Evolutionary conservation across 2,113 vertebrate species (phyloP).

Genomic region (Caracal caracal): DNA sequence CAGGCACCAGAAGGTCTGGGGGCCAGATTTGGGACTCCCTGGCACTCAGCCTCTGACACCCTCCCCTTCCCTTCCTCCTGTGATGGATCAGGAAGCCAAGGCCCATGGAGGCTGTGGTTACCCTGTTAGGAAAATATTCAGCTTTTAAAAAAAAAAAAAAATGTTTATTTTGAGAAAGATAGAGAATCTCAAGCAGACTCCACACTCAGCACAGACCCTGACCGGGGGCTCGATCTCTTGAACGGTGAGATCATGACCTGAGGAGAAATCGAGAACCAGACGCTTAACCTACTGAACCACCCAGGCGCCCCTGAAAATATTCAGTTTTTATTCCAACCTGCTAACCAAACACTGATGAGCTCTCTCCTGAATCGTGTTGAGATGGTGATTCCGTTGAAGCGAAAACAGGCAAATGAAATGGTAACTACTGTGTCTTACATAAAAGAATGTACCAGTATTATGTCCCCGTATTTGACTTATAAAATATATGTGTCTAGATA

Average conservation of each 20-base stretch:
- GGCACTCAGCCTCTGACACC: background rate
- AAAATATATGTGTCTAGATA: background rate
- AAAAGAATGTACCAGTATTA: background rate
- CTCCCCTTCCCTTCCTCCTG: accelerated
- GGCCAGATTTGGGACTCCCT: too few species aligned
- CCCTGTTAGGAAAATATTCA: background rate
- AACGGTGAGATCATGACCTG: too few species aligned
- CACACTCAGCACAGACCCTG: too few species aligned
- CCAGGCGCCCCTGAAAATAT: background rate
- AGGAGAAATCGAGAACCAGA: too few species aligned
- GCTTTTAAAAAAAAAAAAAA: background rate
- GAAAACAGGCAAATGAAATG: background rate
- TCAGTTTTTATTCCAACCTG: background rate
- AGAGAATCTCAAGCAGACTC: too few species aligned
- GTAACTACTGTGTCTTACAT: background rate
- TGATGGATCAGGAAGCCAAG: background rate
- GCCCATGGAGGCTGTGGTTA: background rate
- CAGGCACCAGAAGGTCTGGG: background rate
- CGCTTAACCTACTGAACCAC: too few species aligned
- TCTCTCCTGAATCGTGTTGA: background rate
- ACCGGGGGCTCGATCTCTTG: too few species aligned
- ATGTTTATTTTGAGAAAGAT: too few species aligned
- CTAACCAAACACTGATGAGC: background rate
- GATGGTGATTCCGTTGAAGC: background rate
- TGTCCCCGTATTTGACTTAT: background rate